phyloP scores from a whole-genome alignment of 2,888 invertebrate genomes.

The Caenorhabditis drosophilae region DNA sequence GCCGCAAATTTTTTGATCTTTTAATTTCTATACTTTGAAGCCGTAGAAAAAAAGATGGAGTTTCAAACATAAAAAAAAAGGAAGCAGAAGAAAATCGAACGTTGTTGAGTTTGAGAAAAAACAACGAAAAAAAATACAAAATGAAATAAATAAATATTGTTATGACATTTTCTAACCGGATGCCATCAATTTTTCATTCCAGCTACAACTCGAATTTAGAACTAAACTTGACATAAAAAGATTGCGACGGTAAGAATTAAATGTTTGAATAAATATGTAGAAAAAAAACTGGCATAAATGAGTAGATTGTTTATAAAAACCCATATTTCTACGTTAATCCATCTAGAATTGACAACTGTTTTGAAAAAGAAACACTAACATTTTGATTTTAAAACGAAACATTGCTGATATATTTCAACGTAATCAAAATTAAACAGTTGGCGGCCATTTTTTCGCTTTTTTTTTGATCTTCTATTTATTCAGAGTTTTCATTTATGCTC shows the following conservation, averaged over 20 bases:
- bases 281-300: not conserved
- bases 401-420: conserved; percentile 14
- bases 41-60: too few species aligned
- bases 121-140: not conserved
- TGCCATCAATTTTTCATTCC: too few species aligned
- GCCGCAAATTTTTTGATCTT: conserved; percentile 2
- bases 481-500: too few species aligned
- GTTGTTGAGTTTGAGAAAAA: too few species aligned
- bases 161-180: too few species aligned
- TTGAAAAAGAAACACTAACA: conserved; percentile 32
- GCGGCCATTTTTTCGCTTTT: conserved; percentile 26
- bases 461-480: too few species aligned
- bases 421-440: conserved; percentile 40
- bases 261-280: not conserved
- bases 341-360: conserved; percentile 36
- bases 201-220: too few species aligned
- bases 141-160: not conserved
- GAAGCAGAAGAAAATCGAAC: too few species aligned
- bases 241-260: too few species aligned
- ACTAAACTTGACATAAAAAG: not conserved
- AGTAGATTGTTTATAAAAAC: conserved; percentile 23
- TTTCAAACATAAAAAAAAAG: too few species aligned
- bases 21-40: too few species aligned
- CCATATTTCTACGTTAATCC: conserved; percentile 31
- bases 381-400: not conserved